These are phyloP conservation scores for Nephrocerus scutellatus DNA, from an alignment of 2,888 invertebrate species.

Conservation along the genomic window DNA sequence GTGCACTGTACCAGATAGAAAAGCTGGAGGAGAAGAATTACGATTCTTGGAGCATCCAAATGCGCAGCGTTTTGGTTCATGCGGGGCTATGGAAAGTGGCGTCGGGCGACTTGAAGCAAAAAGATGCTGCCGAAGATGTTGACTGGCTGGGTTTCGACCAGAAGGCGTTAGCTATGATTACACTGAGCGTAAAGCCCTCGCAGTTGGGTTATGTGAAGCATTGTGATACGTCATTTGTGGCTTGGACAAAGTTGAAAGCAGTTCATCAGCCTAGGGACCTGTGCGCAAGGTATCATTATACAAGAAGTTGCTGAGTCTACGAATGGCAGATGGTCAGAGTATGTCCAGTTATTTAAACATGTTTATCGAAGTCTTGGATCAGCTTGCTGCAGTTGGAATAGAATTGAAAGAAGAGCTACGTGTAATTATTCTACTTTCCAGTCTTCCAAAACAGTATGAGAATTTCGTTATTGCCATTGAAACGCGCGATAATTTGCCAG, in stretches of 20 bases:
- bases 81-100: constrained; percentile 11
- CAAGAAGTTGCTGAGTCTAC: constrained; percentile 13
- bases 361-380: constrained; percentile 11
- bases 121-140: not conserved
- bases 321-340: constrained; percentile 9
- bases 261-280: constrained; percentile 12
- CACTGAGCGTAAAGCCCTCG: constrained; percentile 10
- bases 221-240: too few relatives aligned
- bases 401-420: constrained; percentile 13
- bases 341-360: constrained; percentile 11
- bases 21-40: constrained; percentile 17
- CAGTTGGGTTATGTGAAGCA: constrained; percentile 15
- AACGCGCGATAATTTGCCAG: constrained; percentile 9
- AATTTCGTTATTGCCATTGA: constrained; percentile 15
- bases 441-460: too few relatives aligned
- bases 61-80: constrained; percentile 15
- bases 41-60: constrained; percentile 15
- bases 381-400: too few relatives aligned
- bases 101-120: constrained; percentile 8
- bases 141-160: constrained; percentile 13
- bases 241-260: constrained; percentile 11
- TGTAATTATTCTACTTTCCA: constrained; percentile 11
- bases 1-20: constrained; percentile 11
- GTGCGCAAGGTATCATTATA: constrained; percentile 15
- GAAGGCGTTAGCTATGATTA: constrained; percentile 16